Evolutionary conservation across 2,888 invertebrate species (phyloP), one percentile per base, ranked within the genome.

Genomic region (Eilema griseolum): DNA sequence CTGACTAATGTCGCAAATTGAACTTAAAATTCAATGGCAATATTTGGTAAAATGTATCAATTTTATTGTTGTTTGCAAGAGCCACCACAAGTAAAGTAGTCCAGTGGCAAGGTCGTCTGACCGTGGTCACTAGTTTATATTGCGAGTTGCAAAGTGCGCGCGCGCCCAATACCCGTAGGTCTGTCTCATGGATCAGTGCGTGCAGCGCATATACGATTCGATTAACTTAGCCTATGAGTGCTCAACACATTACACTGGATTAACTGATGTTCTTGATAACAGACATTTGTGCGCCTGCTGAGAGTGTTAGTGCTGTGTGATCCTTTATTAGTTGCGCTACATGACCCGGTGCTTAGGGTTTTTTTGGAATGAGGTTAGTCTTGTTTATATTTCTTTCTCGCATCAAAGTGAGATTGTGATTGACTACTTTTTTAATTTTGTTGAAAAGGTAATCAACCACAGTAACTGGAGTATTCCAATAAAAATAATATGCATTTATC

Each of bases 51-150:
- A 76, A 70, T 78, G 63, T 78, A 80, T 69, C 70, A 69, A 74
- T n/a, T 52, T n/a, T n/a, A 52, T 72, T 66, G 69, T 68, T 59
- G 68, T 72, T 73, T 71, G 74, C 70, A 61, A 67, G 65, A 77
- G 75, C 61, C 62, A 70, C 65, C 68, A 83, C 70, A 69, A 56
- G 31, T 61, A 74, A 76, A 78, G 78, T 85, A 82, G 82, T 84
- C 85, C 84, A 82, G 83, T 83, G 74, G 75, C 88, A 88, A 90
- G 90, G 91, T 79, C 89, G 84, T 74, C 72, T 69, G 81, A 77
- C 80, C 77, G 80, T 75, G 70, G 79, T 73, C 79, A 77, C 79
- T 84, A 85, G 87, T 82, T 88, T 89, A 87, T 83, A 89, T 88
- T 86, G 88, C 86, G 81, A 84, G 83, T 80, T 52, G 76, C 66